Percentiles rank a stretch among this genome's conserved stretches.
Evolutionary conservation across 2,888 invertebrate species (phyloP).

Genomic region (Eumacrocentrus americanus): DNA sequence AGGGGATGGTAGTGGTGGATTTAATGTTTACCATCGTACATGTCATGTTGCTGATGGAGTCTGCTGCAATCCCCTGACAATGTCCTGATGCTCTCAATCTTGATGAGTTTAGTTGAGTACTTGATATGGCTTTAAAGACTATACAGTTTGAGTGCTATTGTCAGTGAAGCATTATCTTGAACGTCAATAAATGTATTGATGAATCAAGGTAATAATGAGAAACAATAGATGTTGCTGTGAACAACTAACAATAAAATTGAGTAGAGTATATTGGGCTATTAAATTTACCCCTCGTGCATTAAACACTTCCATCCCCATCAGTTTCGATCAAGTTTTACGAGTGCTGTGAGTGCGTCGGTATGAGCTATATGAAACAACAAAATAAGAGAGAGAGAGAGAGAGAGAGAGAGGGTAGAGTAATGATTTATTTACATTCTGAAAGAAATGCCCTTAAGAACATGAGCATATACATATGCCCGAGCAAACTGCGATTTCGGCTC

Average conservation of each 20-base stretch:
- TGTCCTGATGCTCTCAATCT: background rate
- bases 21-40: background rate
- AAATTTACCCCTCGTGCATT: slow-evolving; percentile 4
- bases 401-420: background rate
- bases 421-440: too few species aligned
- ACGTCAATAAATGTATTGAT: background rate
- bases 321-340: slow-evolving; percentile 32
- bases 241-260: background rate
- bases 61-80: background rate
- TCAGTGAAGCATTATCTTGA: too few species aligned
- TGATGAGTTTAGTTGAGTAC: background rate
- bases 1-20: too few species aligned
- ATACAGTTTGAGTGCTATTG: too few species aligned
- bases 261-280: slow-evolving; percentile 1
- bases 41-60: slow-evolving; percentile 31
- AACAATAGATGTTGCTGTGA: slow-evolving; percentile 12
- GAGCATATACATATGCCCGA: background rate
- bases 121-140: too few species aligned
- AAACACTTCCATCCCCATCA: background rate
- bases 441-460: background rate
- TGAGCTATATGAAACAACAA: background rate
- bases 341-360: too few species aligned
- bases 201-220: background rate
- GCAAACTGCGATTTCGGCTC: slow-evolving; percentile 19
- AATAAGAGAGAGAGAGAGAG: background rate